phyloP scores from a whole-genome alignment of 2,113 vertebrate genomes.

The Perognathus longimembris region DNA sequence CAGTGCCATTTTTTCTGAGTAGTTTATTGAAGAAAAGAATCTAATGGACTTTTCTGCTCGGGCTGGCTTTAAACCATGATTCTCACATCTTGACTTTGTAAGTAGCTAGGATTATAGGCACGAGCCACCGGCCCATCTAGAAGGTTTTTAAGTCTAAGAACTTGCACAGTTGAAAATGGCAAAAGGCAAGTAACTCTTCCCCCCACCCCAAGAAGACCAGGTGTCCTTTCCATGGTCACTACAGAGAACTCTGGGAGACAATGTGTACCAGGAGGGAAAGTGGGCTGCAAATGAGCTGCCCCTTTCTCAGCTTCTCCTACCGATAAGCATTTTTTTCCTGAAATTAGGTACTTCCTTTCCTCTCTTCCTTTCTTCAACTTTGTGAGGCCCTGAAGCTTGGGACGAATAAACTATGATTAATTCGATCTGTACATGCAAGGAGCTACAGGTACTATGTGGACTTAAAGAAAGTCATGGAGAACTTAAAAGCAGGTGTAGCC shows the following conservation, averaged over 20 bases:
- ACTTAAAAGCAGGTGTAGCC: neutral
- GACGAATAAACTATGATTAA: neutral
- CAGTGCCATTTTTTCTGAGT: no score
- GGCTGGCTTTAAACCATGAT: no score
- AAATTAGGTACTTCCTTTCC: no score
- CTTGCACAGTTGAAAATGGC: slow-evolving; percentile 3
- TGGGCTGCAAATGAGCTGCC: neutral
- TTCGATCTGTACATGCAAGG: neutral
- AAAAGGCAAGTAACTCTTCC: neutral
- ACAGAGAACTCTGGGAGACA: neutral
- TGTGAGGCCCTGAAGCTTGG: neutral
- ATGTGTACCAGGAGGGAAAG: neutral
- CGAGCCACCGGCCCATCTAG: no score
- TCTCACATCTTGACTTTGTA: no score
- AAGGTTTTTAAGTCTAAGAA: neutral
- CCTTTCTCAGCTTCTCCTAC: neutral
- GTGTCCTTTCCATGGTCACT: neutral
- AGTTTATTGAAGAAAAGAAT: no score
- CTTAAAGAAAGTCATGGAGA: slow-evolving; percentile 14
- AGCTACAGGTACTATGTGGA: neutral
- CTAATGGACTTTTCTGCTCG: no score
- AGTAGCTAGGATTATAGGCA: no score
- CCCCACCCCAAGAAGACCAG: neutral
- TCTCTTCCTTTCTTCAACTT: neutral
- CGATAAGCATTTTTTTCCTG: no score